Base-by-base conservation (phyloP, 37 sponge, comb jelly and placozoan genomes). In the Agelas oroides region DNA sequence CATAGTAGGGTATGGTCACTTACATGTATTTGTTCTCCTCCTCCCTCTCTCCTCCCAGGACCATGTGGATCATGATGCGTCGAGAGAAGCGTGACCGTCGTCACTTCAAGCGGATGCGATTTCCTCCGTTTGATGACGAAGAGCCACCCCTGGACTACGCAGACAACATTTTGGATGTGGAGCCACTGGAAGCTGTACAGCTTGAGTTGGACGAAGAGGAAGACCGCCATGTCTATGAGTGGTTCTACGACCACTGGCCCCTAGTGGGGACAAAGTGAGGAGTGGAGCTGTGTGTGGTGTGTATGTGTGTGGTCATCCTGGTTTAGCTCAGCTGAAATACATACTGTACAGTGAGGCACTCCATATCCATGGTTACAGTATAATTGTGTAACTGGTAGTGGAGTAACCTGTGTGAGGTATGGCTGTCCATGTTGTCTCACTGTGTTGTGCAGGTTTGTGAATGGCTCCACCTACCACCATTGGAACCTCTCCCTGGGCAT, bases 41-140 rank as follows among this genome's bases (percentile, higher is more conserved):
- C 39, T 41, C 23, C 31, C 24, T 80, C n/a, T n/a, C n/a, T n/a
- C n/a, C n/a, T n/a, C 65, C 18, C 65, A 94, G 95, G 46, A 95
- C 96, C 21, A 99, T 99, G 99, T 99, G 99, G 99, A 97, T 99
- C 76, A 99, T 99, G 99, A 99, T 99, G 99, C 54, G 99, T 33
- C 60, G 99, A 23, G 99, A 99, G 84, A 99, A 99, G 89, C 71
- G 99, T 32, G 99, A 99, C 89, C 80, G 99, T 14, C 83, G 99
- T 24, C 99, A 99, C 85, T 99, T 99, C 71, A 99, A 99, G 87
- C 69, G 99, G 65, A 99, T 99, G 99, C 85, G 99, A 52, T 99
- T 99, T 89, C 99, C 99, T 86, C 99, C 99, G 31, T 99, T 99
- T 89, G 99, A 99, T 66, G 99, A 99, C 64, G 99, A 99, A 59